Percentiles rank a stretch among this genome's conserved stretches.
phyloP scores from a whole-genome alignment of 2,888 invertebrate species.

The Gnatocerus cornutus region DNA sequence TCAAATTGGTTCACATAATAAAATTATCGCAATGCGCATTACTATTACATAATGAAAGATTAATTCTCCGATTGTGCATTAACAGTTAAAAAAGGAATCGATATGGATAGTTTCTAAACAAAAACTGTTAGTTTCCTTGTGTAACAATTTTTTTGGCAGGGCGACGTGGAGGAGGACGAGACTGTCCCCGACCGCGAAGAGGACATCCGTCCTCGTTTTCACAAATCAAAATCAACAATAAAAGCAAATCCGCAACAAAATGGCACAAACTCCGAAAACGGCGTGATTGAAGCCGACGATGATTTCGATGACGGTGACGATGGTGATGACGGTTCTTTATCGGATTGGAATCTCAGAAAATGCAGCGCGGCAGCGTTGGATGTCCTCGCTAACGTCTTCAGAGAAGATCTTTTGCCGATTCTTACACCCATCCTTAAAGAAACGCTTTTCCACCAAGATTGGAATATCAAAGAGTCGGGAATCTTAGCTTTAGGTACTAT shows the following conservation, averaged over 20 bases:
- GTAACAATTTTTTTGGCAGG: too few species aligned
- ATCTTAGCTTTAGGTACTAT: constrained; percentile 80
- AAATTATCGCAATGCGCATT: too few species aligned
- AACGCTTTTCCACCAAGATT: constrained; percentile 94
- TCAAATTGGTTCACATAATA: too few species aligned
- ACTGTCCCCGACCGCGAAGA: constrained; percentile 98
- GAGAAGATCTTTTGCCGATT: constrained; percentile 94
- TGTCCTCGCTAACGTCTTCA: constrained; percentile 96
- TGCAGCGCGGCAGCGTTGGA: constrained; percentile 99
- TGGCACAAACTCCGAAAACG: constrained; percentile 70
- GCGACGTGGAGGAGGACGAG: constrained; percentile 97
- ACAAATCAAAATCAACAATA: constrained; percentile 90
- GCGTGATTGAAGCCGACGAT: constrained; percentile 76
- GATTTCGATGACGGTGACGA: constrained; percentile 88
- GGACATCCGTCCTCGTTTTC: constrained; percentile 97
- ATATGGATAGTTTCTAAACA: too few species aligned
- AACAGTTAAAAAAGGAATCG: too few species aligned
- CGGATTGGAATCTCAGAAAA: constrained; percentile 99
- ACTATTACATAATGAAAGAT: too few species aligned
- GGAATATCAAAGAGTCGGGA: constrained; percentile 96
- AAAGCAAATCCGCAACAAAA: constrained; percentile 73
- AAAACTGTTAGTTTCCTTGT: too few species aligned
- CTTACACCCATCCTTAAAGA: constrained; percentile 97
- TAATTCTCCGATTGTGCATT: too few species aligned
- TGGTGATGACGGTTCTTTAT: constrained; percentile 89